Base-by-base conservation (phyloP, 2,888 invertebrate species). In the Electrophaes corylata region DNA sequence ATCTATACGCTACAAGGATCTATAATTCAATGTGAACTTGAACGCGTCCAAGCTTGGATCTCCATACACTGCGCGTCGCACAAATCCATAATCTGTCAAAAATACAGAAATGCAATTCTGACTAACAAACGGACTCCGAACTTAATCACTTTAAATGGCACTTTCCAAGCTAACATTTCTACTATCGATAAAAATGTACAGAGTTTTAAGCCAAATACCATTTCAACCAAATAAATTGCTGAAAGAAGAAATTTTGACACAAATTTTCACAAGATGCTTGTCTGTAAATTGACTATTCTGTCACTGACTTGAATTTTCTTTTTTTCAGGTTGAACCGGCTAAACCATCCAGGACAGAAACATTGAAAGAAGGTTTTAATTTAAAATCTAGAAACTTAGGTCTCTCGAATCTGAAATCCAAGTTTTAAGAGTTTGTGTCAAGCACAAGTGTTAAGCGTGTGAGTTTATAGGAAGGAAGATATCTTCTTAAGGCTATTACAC, bases 271-370 rank as follows among this genome's bases (percentile, higher is more conserved):
- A 10, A 26, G 5, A 4, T 10, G 1, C 26, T 29, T 29, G 10
- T 6, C 26, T 29, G 26, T 10, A 29, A 29, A 10, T 26, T 41
- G 3, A 11, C 44, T 1, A 4, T 5, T 4, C 4, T 26, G 16
- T 3, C 1, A 0, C 12, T 23, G n/a, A n/a, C n/a, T 40, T 29
- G 4, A 5, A 12, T 31, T 48, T 43, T 54, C 44, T 50, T 61
- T 16, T 8, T 31, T 81, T 46, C 72, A 91, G 91, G 91, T 91
- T 55, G 88, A 86, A 56, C 90, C 91, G 37, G 81, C 84, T 0
- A 91, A 90, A 61, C 49, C 71, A 0, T 64, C 71, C 0, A 76
- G 81, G 52, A 85, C 78, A 60, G 84, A 84, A 58, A 66, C 74
- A 0, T 81, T 69, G 40, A 73, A 76, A 64, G 64, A 88, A 19